A percentile compares a stretch with the other conserved stretches of the same genome.
These are phyloP conservation scores for Phortica variegata DNA, from an alignment of 1,140 invertebrate genomes.

Conservation along the genomic window DNA sequence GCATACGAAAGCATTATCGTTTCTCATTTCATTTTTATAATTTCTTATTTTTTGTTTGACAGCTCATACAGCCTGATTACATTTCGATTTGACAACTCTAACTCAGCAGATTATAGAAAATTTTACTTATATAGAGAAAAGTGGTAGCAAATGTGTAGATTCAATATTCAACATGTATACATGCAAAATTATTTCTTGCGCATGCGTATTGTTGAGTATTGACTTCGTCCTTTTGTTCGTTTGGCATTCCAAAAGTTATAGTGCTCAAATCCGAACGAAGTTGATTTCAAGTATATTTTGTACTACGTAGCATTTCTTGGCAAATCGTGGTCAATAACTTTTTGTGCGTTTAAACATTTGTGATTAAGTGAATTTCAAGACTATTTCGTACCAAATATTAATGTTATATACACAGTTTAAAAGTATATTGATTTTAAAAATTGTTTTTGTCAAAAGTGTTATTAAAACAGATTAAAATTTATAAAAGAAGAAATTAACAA, in stretches of 20 bases:
- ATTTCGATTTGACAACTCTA: too few relatives aligned
- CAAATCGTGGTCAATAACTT: slow-evolving; percentile 25
- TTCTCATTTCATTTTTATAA: too few relatives aligned
- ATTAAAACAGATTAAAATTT: too few relatives aligned
- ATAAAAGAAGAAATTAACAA: slow-evolving; percentile 17
- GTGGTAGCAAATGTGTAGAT: slow-evolving; percentile 31
- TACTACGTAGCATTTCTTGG: not conserved
- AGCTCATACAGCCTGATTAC: too few relatives aligned
- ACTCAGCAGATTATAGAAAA: too few relatives aligned
- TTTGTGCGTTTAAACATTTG: slow-evolving; percentile 16
- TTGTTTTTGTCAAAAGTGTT: too few relatives aligned
- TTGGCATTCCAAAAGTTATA: slow-evolving; percentile 42
- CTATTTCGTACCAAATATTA: slow-evolving; percentile 34
- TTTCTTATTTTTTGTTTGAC: too few relatives aligned
- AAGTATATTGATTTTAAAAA: too few relatives aligned
- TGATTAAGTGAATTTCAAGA: slow-evolving; percentile 37
- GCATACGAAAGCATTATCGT: too few relatives aligned
- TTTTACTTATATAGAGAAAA: slow-evolving; percentile 45
- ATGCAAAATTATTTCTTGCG: slow-evolving; percentile 38
- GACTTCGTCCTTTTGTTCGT: slow-evolving; percentile 41
- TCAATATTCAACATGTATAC: slow-evolving; percentile 49
- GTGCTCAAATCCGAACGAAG: slow-evolving; percentile 36
- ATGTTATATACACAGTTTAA: slow-evolving; percentile 24
- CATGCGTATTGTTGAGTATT: slow-evolving; percentile 35
- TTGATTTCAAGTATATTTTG: slow-evolving; percentile 21